Base-by-base conservation (phyloP, 2,113 vertebrate species). In the Eubucco bourcierii region DNA sequence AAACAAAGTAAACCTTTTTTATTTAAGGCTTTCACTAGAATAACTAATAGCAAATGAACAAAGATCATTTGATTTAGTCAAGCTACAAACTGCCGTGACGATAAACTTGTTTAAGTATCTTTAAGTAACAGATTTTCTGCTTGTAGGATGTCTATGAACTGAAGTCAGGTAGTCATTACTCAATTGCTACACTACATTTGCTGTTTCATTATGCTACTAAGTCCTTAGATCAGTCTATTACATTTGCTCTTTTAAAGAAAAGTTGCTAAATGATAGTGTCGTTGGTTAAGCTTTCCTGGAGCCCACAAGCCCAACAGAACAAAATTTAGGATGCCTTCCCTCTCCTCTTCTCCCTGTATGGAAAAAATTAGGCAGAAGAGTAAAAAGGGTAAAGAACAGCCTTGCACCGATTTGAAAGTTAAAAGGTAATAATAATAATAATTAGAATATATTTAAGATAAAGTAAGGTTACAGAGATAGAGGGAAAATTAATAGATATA, bases 1-100 rank as follows among this genome's bases (percentile, higher is more conserved):
- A 95, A 92, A 80, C 44, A 21, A 60, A 84, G 60, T 92, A 84
- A 96, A 89, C 41, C 70, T 63, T 56, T 93, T 76, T 93, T 87
- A 65, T 47, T 66, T 79, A 61, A 71, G 55, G 7, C 87, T 91
- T 92, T 86, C 66, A 37, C 34, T 70, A 55, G 31, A 83, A n/a
- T 72, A 91, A 73, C 39, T 65, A 79, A 93, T 90, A 90, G 67
- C 39, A 73, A 92, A 93, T 76, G 46, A 63, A 87, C 58, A 33
- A 39, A 70, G 19, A 10, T 90, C 55, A 70, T 76, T 66, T 11
- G 41, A 70, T 86, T 72, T 75, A 80, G 73, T 80, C 52, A 95
- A 89, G 21, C 72, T 78, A 83, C 66, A 52, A 74, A 70, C n/a
- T 90, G 44, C 46, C n/a, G 20, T 77, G 41, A 66, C 31, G 73